Evolutionary conservation across 2,797 vertebrate species (phyloP).

Genomic region (Sphenopsis melanotis): DNA sequence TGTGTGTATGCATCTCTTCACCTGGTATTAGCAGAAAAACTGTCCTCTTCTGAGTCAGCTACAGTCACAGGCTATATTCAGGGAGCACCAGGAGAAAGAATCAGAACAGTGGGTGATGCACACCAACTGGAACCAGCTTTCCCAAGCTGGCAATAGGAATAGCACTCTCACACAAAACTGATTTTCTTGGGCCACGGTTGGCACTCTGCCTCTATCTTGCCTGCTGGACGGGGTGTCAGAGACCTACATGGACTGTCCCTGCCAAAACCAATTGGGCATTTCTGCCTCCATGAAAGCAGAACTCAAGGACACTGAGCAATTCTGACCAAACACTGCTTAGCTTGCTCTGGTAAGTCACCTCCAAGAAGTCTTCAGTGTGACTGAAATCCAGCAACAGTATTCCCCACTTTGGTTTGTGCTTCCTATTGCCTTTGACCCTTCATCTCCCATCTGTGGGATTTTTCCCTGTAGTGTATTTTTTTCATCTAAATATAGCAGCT

Average conservation of each 20-base stretch:
- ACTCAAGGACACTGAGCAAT: background rate
- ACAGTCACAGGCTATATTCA: background rate
- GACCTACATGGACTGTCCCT: accelerated
- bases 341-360: background rate
- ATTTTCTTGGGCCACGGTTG: background rate
- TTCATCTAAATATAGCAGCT: constrained; percentile 4
- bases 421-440: background rate
- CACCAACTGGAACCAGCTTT: background rate
- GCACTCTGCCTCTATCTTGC: background rate
- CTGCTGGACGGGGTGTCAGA: background rate
- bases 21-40: background rate
- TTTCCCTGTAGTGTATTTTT: background rate
- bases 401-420: background rate
- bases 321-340: background rate
- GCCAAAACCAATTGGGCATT: background rate
- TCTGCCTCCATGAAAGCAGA: background rate
- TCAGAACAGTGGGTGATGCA: background rate
- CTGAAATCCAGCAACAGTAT: background rate
- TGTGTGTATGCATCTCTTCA: background rate
- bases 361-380: background rate
- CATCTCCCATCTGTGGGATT: background rate
- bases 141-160: background rate
- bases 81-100: background rate
- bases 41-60: background rate
- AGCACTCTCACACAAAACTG: background rate